Percentiles rank a stretch among this genome's conserved stretches.
phyloP scores from a whole-genome alignment of 2,888 invertebrate genomes.

The Tyria jacobaeae region DNA sequence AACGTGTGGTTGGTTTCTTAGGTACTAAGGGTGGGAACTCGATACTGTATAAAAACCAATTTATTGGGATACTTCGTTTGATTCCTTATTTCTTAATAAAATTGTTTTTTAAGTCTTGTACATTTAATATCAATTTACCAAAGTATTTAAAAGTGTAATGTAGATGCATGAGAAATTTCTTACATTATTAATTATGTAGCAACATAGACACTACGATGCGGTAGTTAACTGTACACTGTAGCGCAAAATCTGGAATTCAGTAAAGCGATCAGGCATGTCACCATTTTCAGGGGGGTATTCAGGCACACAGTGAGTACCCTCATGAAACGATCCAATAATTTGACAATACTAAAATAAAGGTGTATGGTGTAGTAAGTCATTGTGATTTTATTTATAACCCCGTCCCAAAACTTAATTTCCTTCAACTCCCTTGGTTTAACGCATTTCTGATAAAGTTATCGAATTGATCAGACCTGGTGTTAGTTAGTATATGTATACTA shows the following conservation, averaged over 20 bases:
- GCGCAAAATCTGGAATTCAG: slow-evolving; percentile 6
- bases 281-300: too few relatives aligned
- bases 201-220: neutral
- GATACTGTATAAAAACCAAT: slow-evolving; percentile 37
- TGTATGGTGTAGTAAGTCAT: slow-evolving; percentile 73
- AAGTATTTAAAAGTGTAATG: slow-evolving; percentile 69
- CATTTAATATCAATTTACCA: slow-evolving; percentile 80
- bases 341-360: slow-evolving; percentile 83
- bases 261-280: slow-evolving; percentile 1
- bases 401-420: neutral
- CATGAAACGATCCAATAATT: slow-evolving; percentile 63
- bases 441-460: too few relatives aligned
- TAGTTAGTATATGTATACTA: too few relatives aligned
- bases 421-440: too few relatives aligned
- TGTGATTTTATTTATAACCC: slow-evolving; percentile 16
- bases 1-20: slow-evolving; percentile 46
- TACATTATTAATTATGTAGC: slow-evolving; percentile 15
- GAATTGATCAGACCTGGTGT: too few relatives aligned
- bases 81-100: slow-evolving; percentile 58
- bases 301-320: slow-evolving; percentile 25
- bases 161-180: slow-evolving; percentile 43
- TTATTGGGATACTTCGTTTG: slow-evolving; percentile 43
- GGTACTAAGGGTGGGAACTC: slow-evolving; percentile 50
- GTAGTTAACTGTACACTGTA: slow-evolving; percentile 6
- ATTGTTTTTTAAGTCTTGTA: slow-evolving; percentile 62